A percentile compares a stretch with the other conserved stretches of the same genome.
Conservation (phyloP, 2,797 vertebrate genomes). For the Cyclopterus lumpus region DNA sequence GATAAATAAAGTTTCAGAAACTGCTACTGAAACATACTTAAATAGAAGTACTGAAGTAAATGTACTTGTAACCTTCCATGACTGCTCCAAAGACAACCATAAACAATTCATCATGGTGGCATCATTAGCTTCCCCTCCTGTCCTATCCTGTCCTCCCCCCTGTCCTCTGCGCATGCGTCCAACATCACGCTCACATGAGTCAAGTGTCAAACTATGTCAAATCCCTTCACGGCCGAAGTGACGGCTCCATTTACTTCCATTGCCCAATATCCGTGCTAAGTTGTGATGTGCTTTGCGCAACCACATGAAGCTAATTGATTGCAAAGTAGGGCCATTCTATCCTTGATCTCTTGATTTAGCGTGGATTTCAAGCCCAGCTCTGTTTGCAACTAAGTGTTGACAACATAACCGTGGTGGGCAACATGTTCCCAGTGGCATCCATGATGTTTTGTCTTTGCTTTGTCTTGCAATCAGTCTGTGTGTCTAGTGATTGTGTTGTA, state of each 20-base stretch:
- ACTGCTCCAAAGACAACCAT: slow-evolving; percentile 38
- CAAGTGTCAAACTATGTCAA: slow-evolving; percentile 69
- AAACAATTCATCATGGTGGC: slow-evolving; percentile 68
- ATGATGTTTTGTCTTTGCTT: slow-evolving; percentile 23
- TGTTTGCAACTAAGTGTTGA: slow-evolving; percentile 13
- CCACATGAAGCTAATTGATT: slow-evolving; percentile 14
- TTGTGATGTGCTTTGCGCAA: slow-evolving; percentile 48
- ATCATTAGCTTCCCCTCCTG: slow-evolving; percentile 51
- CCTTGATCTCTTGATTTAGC: slow-evolving; percentile 31
- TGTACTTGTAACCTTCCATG: slow-evolving; percentile 19
- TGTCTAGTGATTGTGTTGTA: not conserved
- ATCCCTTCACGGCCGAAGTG: slow-evolving; percentile 39
- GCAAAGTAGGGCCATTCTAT: slow-evolving; percentile 19
- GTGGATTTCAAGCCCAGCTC: slow-evolving; percentile 31
- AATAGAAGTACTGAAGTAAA: not conserved
- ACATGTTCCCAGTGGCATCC: slow-evolving; percentile 43
- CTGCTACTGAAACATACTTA: not conserved
- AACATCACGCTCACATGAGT: slow-evolving; percentile 61
- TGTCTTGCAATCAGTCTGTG: slow-evolving; percentile 3
- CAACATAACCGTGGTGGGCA: slow-evolving; percentile 25
- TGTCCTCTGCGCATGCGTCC: slow-evolving; percentile 41
- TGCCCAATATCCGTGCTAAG: slow-evolving; percentile 63
- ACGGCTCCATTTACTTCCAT: slow-evolving; percentile 58
- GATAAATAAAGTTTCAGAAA: not conserved
- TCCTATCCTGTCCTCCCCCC: too few species aligned